Percentiles rank a stretch among this genome's conserved stretches.
phyloP scores from a whole-genome alignment of 1,140 invertebrate genomes.

The Zaprionus taronus region DNA sequence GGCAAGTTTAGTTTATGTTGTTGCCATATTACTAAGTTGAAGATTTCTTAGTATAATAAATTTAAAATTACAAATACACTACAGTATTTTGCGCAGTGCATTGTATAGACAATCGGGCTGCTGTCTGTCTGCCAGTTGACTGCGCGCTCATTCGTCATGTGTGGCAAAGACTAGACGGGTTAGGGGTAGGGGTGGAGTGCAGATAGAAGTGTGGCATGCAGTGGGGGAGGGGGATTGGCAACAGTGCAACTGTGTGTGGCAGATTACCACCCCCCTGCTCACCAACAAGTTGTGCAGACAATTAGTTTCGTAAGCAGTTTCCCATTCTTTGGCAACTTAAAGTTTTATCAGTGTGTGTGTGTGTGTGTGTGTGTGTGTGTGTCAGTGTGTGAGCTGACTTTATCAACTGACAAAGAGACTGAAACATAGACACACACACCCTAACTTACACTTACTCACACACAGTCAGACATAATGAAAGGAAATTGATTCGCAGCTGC shows the following conservation, averaged over 20 bases:
- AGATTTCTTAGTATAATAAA: too few relatives aligned
- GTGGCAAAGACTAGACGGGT: background rate
- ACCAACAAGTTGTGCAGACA: slow-evolving; percentile 44
- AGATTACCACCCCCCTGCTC: slow-evolving; percentile 1
- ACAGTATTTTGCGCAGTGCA: background rate
- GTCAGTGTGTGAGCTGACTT: slow-evolving; percentile 16
- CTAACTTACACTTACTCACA: background rate
- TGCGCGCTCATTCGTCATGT: slow-evolving; percentile 11
- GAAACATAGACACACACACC: background rate
- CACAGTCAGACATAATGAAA: slow-evolving; percentile 28
- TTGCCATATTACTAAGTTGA: too few relatives aligned
- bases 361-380: slow-evolving; percentile 7
- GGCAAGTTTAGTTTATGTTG: too few relatives aligned
- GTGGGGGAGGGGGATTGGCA: background rate
- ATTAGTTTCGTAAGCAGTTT: slow-evolving; percentile 64
- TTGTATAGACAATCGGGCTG: background rate
- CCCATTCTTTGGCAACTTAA: slow-evolving; percentile 38
- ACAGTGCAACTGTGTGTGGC: slow-evolving; percentile 6
- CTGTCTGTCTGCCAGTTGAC: background rate
- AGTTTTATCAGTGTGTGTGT: slow-evolving; percentile 30
- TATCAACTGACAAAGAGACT: slow-evolving; percentile 7
- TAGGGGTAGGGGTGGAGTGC: background rate
- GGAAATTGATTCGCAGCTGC: slow-evolving; percentile 71
- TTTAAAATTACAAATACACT: background rate
- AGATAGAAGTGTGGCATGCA: background rate